Base-by-base conservation (phyloP, 2,888 invertebrate species). In the Drosophila subquinaria region DNA sequence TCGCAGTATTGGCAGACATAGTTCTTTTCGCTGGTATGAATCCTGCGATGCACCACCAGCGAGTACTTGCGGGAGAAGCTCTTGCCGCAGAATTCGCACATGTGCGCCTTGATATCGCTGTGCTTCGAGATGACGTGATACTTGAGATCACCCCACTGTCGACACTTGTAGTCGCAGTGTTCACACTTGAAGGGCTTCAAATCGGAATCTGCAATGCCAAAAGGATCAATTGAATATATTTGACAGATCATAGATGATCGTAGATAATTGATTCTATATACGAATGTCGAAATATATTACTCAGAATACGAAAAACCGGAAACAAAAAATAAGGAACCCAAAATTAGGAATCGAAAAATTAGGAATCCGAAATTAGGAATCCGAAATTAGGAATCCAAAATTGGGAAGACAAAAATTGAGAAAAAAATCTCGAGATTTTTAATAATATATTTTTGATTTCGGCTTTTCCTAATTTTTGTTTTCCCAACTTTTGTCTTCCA, bases 41-140 rank as follows among this genome's bases (percentile, higher is more conserved):
- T 97, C 60, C 97, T 94, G 0, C 97, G 94, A 91, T 97, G 97
- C 0, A 98, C 95, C 56, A 96, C 97, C 53, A 97, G 93, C 0
- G 97, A 97, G 92, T 97, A 98, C 84, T 97, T 89, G 3, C 97
- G 94, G 0, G 97, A 97, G 93, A 97, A 98, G 89, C 97, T 96
- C 90, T 97, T 97, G 61, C 96, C 96, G 90, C 97, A 97, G 91
- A 96, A 97, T 89, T 97, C 97, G 91, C 97, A 97, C 90, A 97
- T 97, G 91, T 96, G 97, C 77, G 96, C 95, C 92, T 97, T 97
- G 92, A 96, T 94, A 48, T 95, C 95, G 9, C 96, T 96, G 91
- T 97, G 97, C 73, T 97, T 94, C 3, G 97, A 97, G 35, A 95
- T 95, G 68, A 95, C 95, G 93, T 98, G 97, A 91, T 97, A 97